phyloP scores from a whole-genome alignment of 1,140 invertebrate genomes.

The Pseudachorutes palmiensis region DNA sequence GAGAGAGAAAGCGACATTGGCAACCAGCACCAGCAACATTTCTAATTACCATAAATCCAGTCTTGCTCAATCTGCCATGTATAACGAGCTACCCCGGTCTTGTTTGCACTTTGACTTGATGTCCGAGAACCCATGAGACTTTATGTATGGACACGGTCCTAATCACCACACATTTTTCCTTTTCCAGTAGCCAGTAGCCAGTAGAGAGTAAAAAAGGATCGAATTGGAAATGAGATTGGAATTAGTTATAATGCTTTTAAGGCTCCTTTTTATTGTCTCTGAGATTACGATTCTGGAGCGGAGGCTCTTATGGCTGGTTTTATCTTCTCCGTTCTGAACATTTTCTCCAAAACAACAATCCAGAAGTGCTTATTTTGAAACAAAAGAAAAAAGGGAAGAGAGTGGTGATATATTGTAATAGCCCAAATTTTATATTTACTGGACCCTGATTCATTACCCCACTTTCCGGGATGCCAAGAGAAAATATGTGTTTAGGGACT shows the following conservation, averaged over 20 bases:
- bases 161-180: no score
- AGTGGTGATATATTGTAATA: not conserved
- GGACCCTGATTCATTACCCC: conserved; percentile 4
- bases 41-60: no score
- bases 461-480: not conserved
- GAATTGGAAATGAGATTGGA: conserved; percentile 7
- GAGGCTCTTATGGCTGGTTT: not conserved
- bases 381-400: not conserved
- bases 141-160: no score
- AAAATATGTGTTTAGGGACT: conserved; percentile 6
- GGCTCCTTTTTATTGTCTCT: conserved; percentile 2
- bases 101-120: no score
- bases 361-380: not conserved
- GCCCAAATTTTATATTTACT: conserved; percentile 7
- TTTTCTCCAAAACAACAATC: not conserved
- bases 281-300: not conserved
- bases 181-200: no score
- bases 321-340: no score
- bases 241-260: conserved; percentile 11
- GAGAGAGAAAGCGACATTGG: not conserved
- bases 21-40: no score
- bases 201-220: no score
- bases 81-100: no score
- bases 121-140: no score
- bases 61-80: no score